phyloP scores from a whole-genome alignment of 2,888 invertebrate species.

The Lasius fuliginosus region DNA sequence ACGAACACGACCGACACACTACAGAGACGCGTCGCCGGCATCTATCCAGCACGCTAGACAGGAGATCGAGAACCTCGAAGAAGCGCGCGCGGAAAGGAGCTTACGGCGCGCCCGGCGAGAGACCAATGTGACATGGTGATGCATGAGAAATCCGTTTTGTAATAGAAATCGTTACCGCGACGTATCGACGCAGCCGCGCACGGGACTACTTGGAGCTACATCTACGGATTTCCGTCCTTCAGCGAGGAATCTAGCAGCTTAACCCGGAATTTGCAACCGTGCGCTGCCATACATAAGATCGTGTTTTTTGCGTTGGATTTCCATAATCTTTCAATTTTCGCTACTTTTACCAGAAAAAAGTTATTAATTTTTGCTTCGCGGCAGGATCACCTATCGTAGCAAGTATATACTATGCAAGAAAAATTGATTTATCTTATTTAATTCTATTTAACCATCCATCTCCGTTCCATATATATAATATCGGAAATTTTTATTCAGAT shows the following conservation, averaged over 20 bases:
- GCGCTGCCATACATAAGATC: constrained; percentile 18
- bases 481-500: not conserved
- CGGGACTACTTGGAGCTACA: constrained; percentile 37
- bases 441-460: not conserved
- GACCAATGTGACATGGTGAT: constrained; percentile 62
- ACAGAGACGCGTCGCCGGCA: constrained; percentile 8
- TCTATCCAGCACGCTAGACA: constrained; percentile 26
- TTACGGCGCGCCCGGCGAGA: constrained; percentile 47
- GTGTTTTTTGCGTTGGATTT: constrained; percentile 16
- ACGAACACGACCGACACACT: constrained; percentile 1
- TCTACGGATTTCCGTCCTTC: constrained; percentile 53
- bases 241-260: constrained; percentile 42
- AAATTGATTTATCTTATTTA: not conserved
- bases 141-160: constrained; percentile 68
- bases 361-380: not conserved
- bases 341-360: not conserved
- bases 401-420: not conserved
- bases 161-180: constrained; percentile 69
- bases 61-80: constrained; percentile 37
- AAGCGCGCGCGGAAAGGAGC: constrained; percentile 57
- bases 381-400: not conserved
- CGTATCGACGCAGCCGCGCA: constrained; percentile 62
- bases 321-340: constrained; percentile 37
- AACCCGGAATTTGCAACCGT: constrained; percentile 35
- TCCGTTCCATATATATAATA: not conserved